Evolutionary conservation across 2,888 invertebrate species (phyloP).

Genomic region (Dysmachus trigonus): DNA sequence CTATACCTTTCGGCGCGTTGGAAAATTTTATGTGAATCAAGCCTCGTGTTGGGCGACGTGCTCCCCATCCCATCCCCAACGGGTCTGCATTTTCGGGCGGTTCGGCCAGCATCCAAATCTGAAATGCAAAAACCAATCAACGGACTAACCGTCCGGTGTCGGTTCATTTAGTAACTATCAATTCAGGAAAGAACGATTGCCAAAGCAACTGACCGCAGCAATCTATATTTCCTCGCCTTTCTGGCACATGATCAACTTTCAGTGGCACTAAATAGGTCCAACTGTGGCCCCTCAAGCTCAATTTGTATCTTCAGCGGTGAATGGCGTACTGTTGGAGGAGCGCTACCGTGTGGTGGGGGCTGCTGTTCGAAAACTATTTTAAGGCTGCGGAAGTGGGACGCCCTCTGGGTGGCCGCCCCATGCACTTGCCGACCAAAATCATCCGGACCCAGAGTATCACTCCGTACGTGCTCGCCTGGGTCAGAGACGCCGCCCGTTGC

Average conservation of each 20-base stretch:
- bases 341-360: background rate
- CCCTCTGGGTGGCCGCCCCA: background rate
- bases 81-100: background rate
- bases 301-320: background rate
- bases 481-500: background rate
- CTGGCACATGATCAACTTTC: constrained; percentile 26
- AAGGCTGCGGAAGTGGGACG: background rate
- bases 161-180: constrained; percentile 28
- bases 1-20: background rate
- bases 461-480: background rate
- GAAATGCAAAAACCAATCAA: constrained; percentile 40
- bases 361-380: background rate
- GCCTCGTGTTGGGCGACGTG: background rate
- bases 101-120: background rate
- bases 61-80: background rate
- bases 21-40: background rate
- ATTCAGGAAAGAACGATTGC: constrained; percentile 14
- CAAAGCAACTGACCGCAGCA: constrained; percentile 10
- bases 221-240: background rate
- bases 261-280: constrained; percentile 27
- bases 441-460: background rate
- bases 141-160: background rate
- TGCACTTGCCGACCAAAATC: background rate
- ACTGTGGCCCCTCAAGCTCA: background rate
- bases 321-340: background rate